These are phyloP conservation scores for Caenorhabditis remanei DNA, from an alignment of 1,140 invertebrate genomes.

Conservation along the genomic window DNA sequence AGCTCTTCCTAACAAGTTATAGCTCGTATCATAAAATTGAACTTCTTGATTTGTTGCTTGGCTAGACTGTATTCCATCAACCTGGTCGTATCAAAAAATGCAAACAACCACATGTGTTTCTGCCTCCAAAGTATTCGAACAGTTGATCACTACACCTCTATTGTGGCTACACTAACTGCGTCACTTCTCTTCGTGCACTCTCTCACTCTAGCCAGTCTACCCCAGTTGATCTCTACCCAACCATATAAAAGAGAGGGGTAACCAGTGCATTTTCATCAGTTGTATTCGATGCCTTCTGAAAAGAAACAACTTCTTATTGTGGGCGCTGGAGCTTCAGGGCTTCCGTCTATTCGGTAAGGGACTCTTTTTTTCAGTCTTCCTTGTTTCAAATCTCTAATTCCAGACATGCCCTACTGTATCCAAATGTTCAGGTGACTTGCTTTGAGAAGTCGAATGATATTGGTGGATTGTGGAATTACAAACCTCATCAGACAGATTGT, in stretches of 20 bases:
- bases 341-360: background rate
- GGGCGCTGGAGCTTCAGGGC: slow-evolving; percentile 6
- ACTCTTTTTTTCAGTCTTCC: background rate
- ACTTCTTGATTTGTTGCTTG: no score
- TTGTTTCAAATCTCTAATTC: background rate
- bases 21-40: no score
- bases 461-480: slow-evolving; percentile 42
- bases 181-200: background rate
- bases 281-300: background rate
- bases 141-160: no score
- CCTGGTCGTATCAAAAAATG: no score
- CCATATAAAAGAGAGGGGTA: background rate
- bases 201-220: slow-evolving; percentile 25
- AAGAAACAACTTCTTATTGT: slow-evolving; percentile 27
- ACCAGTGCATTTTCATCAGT: background rate
- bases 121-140: no score
- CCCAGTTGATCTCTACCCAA: background rate
- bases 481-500: slow-evolving; percentile 20
- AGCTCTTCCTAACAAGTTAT: no score
- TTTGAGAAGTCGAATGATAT: slow-evolving; percentile 7
- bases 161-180: background rate
- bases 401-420: slow-evolving; percentile 41
- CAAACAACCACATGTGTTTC: no score
- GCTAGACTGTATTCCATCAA: no score
- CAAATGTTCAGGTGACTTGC: slow-evolving; percentile 22